Evolutionary conservation across 2,797 vertebrate species (phyloP), one percentile per base, ranked within the genome.

Genomic region (Cichlasoma orientale): DNA sequence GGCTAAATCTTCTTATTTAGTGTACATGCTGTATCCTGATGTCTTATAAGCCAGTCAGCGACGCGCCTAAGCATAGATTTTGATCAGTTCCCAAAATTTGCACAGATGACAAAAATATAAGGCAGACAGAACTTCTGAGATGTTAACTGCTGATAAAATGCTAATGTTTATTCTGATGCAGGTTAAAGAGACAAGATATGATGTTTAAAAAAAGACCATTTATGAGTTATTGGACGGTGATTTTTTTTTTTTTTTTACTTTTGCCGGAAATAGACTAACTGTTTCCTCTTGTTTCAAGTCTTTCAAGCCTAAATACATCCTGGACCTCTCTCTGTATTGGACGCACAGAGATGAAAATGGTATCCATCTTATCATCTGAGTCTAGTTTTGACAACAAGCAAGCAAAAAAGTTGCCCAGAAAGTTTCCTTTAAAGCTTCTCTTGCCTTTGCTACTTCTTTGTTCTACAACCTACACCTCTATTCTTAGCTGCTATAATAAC

Each of bases 381-480:
- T 74, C 13, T 50, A 36, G 0, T 1, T 57, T 4, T 2, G 3
- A 72, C 75, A 83, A 77, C 21, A 82, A 83, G 76, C 3, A 68
- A 59, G 12, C 7, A 41, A 73, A 58, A 73, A 58, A 23, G 52
- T 50, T 77, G 50, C 33, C 7, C 52, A 44, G 80, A 77, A 66
- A 10, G 27, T 10, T 68, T 80, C 21, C 14, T 77, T 82, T 54
- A 59, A 61, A 61, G 31, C 11, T 10, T 74, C 21, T 27, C 6
- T 18, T 56, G 18, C 27, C 36, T 75, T 63, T 18, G 68, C 55
- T 68, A 12, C 4, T 16, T 84, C 38, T 83, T 85, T 80, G 41
- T 79, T 86, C 57, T 77, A 55, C 68, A 83, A 82, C 70, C 50
- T 82, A 84, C 57, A 72, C 63, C 69, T 88, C 77, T 87, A 87